Percentiles rank a stretch among this genome's conserved stretches.
phyloP scores from a whole-genome alignment of 2,797 vertebrate genomes.

The Clarias pachynema region DNA sequence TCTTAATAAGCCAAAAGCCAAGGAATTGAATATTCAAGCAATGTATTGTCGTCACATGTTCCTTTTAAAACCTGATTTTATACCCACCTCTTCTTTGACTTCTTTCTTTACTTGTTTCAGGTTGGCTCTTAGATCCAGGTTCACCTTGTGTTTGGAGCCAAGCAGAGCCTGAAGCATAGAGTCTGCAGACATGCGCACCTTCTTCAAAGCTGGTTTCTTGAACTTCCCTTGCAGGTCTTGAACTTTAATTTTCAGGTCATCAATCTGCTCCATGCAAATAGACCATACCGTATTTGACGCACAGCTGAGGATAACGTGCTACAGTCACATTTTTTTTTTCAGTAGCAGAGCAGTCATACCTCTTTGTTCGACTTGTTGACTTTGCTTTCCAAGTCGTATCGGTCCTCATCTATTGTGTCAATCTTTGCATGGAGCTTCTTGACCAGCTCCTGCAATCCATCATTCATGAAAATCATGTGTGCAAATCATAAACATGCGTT shows the following conservation, averaged over 20 bases:
- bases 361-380: constrained; percentile 82
- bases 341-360: constrained; percentile 62
- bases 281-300: neutral
- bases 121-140: constrained; percentile 94
- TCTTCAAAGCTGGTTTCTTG: constrained; percentile 88
- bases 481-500: neutral
- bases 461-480: neutral
- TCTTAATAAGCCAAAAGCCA: neutral
- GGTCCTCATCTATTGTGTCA: constrained; percentile 83
- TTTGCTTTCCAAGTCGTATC: constrained; percentile 81
- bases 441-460: constrained; percentile 74
- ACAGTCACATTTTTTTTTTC: neutral
- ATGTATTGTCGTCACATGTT: neutral
- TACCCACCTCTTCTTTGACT: constrained; percentile 84
- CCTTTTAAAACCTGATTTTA: neutral
- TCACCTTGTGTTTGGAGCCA: constrained; percentile 96
- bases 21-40: neutral
- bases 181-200: constrained; percentile 95
- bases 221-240: constrained; percentile 91
- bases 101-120: constrained; percentile 99
- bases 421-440: constrained; percentile 81
- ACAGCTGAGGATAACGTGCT: neutral
- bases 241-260: constrained; percentile 93
- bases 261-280: constrained; percentile 67
- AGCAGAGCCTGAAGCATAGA: constrained; percentile 94